Evolutionary conservation across 2,797 vertebrate genomes (phyloP).

Genomic region (Apodemus agrarius): DNA sequence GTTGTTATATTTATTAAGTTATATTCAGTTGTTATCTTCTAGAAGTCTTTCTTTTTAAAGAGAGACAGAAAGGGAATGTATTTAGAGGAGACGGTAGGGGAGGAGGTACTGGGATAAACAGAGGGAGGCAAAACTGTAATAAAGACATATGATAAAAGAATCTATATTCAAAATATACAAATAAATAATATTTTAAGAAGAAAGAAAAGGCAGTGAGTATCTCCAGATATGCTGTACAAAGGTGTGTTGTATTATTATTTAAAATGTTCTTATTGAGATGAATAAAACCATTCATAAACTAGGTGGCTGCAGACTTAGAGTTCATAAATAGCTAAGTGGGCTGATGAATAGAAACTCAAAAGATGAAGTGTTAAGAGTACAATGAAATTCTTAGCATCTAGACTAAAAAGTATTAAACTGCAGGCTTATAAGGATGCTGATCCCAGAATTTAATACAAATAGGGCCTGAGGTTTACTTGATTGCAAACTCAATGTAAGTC

Average conservation of each 20-base stretch:
- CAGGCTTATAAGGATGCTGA: not conserved
- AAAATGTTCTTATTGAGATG: not conserved
- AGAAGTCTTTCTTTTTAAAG: no score
- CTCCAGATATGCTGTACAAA: not conserved
- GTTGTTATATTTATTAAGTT: not conserved
- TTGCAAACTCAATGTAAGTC: conserved; percentile 15
- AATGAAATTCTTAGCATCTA: not conserved
- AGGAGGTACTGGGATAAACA: not conserved
- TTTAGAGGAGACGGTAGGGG: not conserved
- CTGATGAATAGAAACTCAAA: conserved; percentile 20
- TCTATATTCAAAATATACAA: not conserved
- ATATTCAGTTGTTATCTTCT: not conserved
- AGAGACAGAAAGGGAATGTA: not conserved
- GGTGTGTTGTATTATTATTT: not conserved
- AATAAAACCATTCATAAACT: conserved; percentile 23
- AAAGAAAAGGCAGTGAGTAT: not conserved
- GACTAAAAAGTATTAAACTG: conserved; percentile 2
- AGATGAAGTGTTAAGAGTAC: not conserved
- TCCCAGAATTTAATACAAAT: not conserved
- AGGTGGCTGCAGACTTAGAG: not conserved
- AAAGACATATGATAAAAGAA: not conserved
- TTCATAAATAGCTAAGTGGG: not conserved
- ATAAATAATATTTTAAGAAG: not conserved
- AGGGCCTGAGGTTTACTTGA: not conserved
- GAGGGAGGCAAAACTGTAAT: not conserved